Evolutionary conservation across 2,888 invertebrate genomes (phyloP), one percentile per base, ranked within the genome.

Genomic region (Clunio marinus): DNA sequence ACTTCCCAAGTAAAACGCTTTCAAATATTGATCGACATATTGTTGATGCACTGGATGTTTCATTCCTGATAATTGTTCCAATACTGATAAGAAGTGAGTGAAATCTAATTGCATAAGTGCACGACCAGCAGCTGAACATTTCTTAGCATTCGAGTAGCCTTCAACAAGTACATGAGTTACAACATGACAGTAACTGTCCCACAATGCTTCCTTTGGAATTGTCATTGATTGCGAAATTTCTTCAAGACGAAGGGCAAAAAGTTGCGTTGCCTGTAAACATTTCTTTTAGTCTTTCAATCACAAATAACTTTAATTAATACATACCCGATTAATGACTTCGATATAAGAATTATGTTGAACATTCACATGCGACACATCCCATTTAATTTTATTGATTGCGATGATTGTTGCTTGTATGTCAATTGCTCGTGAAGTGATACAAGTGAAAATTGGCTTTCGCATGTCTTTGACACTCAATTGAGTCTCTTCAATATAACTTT

Each of bases 101-200:
- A 95, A 97, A 81, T 99, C 99, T 22, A 99, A 81, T 76, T 97
- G 97, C 98, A 99, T 99, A 8, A 99, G 79, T 0, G 96, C 98
- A 41, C 99, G 81, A 0, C 99, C 99, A 24, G 95, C 97, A 73
- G 95, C 94, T 0, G 95, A 91, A 78, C 99, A 99, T 76, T 94
- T 96, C 70, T 90, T 93, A 0, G 93, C 91, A 74, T 88, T 89
- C 0, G 94, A 88, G 80, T 91, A 96, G 28, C 94, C 97, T 81
- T 98, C 97, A 0, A 98, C 96, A 71, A 98, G 81, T 28, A 93
- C 85, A 75, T 91, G 89, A 3, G 93, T 90, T 5, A 93, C 84
- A 69, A 93, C 87, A 75, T 91, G 88, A 0, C 95, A 88, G 59
- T 93, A 86, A 77, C 90, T 89, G 74, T 91, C 87, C 97, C 96